These are phyloP conservation scores for Eupristina koningsbergeri DNA, from an alignment of 1,140 invertebrate genomes.

Conservation along the genomic window DNA sequence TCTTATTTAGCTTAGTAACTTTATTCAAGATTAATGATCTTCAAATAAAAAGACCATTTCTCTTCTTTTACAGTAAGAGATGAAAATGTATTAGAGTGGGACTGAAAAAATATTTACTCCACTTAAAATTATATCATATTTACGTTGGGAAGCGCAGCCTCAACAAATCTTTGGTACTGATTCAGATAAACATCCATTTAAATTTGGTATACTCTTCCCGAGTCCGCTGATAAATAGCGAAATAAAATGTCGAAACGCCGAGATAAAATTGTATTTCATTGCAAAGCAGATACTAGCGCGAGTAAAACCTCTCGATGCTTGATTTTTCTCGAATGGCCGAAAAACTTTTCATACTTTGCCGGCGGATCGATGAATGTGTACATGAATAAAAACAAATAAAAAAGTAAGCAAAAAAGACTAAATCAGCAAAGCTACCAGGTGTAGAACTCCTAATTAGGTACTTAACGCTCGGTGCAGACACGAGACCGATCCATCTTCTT, in stretches of 20 bases:
- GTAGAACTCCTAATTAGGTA: slow-evolving; percentile 47
- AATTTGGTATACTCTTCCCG: background rate
- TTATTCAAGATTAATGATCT: slow-evolving; percentile 16
- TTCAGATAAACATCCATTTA: background rate
- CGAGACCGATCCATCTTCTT: background rate
- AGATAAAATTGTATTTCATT: background rate
- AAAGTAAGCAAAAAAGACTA: background rate
- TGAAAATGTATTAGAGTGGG: background rate
- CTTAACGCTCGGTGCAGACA: slow-evolving; percentile 29
- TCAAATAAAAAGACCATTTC: background rate
- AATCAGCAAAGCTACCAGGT: slow-evolving; percentile 36
- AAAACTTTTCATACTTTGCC: background rate
- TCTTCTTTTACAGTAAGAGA: background rate
- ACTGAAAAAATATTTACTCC: background rate
- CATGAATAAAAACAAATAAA: background rate
- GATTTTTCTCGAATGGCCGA: background rate
- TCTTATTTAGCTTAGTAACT: slow-evolving; percentile 25
- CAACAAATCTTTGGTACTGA: background rate
- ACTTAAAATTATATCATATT: background rate
- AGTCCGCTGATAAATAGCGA: background rate
- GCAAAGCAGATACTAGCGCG: background rate
- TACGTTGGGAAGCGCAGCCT: background rate
- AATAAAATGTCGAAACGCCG: background rate
- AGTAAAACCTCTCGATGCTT: background rate
- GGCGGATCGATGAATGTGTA: background rate